Conservation (phyloP, 2,888 invertebrate genomes). For the Coleophora deauratella region DNA sequence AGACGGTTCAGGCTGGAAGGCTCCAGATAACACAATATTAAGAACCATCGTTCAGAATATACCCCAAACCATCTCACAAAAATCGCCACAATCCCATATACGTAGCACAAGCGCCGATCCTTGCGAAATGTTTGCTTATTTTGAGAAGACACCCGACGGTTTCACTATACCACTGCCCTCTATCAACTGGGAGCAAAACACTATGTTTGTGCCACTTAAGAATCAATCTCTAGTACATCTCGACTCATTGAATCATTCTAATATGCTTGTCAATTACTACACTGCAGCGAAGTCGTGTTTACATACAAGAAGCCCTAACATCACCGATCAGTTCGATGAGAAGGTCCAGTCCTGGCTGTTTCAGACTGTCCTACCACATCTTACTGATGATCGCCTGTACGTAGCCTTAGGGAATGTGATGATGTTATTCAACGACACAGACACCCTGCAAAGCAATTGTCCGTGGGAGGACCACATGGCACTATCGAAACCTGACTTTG, state of each 20-base stretch:
- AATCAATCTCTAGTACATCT: conserved; percentile 36
- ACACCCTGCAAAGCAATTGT: no score
- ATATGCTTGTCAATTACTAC: conserved; percentile 73
- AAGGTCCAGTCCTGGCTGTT: conserved; percentile 72
- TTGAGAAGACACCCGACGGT: conserved; percentile 35
- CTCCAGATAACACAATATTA: conserved; percentile 33
- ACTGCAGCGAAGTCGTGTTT: conserved; percentile 69
- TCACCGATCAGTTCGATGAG: conserved; percentile 57
- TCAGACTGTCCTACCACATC: conserved; percentile 62
- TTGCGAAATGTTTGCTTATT: conserved; percentile 42
- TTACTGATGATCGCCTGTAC: conserved; percentile 76
- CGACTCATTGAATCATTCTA: conserved; percentile 30
- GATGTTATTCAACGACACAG: no score
- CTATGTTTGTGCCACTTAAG: conserved; percentile 77
- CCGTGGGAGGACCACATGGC: no score
- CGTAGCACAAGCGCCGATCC: conserved; percentile 26
- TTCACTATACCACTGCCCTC: conserved; percentile 70
- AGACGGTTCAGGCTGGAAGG: conserved; percentile 74
- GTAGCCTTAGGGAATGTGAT: conserved; percentile 65
- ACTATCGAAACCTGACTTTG: no score
- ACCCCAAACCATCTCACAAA: conserved; percentile 1
- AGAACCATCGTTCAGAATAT: conserved; percentile 27
- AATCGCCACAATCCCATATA: conserved; percentile 14
- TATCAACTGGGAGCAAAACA: conserved; percentile 67
- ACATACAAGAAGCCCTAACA: conserved; percentile 30